phyloP scores from a whole-genome alignment of 2,113 vertebrate species.

The Tonatia bakeri region DNA sequence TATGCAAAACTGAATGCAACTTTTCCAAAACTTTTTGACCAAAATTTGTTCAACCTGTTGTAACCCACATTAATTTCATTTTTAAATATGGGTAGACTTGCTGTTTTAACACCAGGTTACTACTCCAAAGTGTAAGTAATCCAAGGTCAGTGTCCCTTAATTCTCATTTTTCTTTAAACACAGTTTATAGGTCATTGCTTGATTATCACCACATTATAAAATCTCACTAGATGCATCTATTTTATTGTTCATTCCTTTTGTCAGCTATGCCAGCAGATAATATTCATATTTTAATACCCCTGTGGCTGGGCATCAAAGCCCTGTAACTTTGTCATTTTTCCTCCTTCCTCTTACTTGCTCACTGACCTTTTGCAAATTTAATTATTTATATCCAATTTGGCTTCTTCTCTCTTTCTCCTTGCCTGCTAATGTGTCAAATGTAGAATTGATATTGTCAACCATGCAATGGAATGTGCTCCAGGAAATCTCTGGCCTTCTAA shows the following conservation, averaged over 20 bases:
- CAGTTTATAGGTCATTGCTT: neutral
- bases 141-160: neutral
- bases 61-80: neutral
- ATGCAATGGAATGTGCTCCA: slow-evolving; percentile 60
- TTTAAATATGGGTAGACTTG: neutral
- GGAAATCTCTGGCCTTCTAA: slow-evolving; percentile 72
- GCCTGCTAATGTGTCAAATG: slow-evolving; percentile 68
- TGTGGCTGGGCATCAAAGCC: slow-evolving; percentile 36
- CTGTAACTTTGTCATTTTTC: slow-evolving; percentile 61
- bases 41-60: neutral
- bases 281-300: slow-evolving; percentile 54
- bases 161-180: neutral
- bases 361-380: slow-evolving; percentile 81
- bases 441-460: slow-evolving; percentile 71
- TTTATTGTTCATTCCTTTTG: slow-evolving; percentile 38
- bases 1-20: neutral
- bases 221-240: neutral
- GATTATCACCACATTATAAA: neutral
- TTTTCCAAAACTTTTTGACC: neutral
- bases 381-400: slow-evolving; percentile 81
- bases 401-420: slow-evolving; percentile 47
- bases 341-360: slow-evolving; percentile 64
- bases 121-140: neutral
- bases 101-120: neutral
- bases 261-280: slow-evolving; percentile 32